Evolutionary conservation across 2,113 vertebrate species (phyloP), one percentile per base, ranked within the genome.

Genomic region (Peromyscus polionotus): DNA sequence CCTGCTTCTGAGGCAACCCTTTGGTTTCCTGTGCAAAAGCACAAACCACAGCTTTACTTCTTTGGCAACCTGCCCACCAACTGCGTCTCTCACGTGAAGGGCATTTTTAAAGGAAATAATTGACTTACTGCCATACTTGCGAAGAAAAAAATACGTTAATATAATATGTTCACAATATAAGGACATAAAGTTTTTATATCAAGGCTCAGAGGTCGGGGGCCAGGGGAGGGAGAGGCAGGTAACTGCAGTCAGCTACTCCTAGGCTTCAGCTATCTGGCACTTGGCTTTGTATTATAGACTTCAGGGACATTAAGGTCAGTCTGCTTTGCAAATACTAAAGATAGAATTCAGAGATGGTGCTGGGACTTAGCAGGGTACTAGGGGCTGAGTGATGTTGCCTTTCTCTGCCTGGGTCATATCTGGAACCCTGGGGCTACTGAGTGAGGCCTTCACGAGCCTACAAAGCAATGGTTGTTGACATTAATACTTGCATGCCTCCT

Each of bases 101-200:
- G 24, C 28, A 28, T 76, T 87, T 81, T 90, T 42, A 86, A 83
- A 89, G 91, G 57, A 31, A 84, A 92, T 83, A 61, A 42, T n/a
- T 57, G 51, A 51, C 1, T 72, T 83, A 68, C 36, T 84, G 73
- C 79, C 42, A 54, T 42, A 33, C 51, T 36, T 75, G 39, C 54
- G 79, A 93, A 54, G 11, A 54, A 54, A 68, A 88, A 84, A 75
- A 16, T 39, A 72, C 19, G 33, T 1, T 11, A 90, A 24, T 4
- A 3, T 11, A 90, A 24, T 4, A 3, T 24, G 51, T n/a, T 80
- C 4, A 63, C 0, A 3, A 91, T n/a, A 68, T 10, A 90, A 95
- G 72, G 39, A 85, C 9, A 57, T 0, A 16, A 73, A 48, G 22
- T 76, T 72, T 80, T 80, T 67, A 68, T 7, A 91, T 20, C 22